Conservation (phyloP, 2,797 vertebrate species). For the Setipinna tenuifilis region DNA sequence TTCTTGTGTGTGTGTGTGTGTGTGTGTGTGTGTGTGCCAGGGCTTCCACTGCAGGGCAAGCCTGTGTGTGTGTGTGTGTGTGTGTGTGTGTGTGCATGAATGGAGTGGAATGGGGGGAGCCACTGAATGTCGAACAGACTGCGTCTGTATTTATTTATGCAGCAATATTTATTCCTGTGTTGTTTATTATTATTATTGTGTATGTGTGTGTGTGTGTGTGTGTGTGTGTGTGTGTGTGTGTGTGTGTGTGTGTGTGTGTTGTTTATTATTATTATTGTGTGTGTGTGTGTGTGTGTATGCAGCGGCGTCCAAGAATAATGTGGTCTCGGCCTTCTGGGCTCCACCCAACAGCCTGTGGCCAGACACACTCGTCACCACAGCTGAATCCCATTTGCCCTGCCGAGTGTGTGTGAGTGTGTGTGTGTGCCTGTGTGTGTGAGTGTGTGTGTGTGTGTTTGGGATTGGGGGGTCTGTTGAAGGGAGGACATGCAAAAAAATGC, state of each 20-base stretch:
- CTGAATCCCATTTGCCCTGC: constrained; percentile 50
- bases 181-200: too few species aligned
- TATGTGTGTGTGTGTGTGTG: too few species aligned
- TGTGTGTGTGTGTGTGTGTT: too few species aligned
- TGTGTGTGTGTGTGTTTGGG: constrained; percentile 5
- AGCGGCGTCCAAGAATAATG: constrained; percentile 75
- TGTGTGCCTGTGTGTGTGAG: background rate
- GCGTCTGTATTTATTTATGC: too few species aligned
- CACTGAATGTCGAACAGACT: too few species aligned
- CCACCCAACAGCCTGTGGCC: constrained; percentile 45
- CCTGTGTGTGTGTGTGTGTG: background rate
- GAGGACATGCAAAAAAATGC: too few species aligned
- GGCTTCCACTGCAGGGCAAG: too few species aligned
- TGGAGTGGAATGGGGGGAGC: too few species aligned
- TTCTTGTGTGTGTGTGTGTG: background rate
- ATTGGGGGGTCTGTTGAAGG: too few species aligned
- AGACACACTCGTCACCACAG: constrained; percentile 61
- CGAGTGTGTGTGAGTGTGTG: background rate
- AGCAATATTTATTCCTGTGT: too few species aligned
- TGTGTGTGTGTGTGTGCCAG: background rate
- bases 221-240: too few species aligned
- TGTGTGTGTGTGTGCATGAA: background rate
- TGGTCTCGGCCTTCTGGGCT: constrained; percentile 67
- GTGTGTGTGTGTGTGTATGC: constrained; percentile 49
- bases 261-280: constrained; percentile 31